Evolutionary conservation across 1,140 invertebrate genomes (phyloP).

Genomic region (Plodia interpunctella): DNA sequence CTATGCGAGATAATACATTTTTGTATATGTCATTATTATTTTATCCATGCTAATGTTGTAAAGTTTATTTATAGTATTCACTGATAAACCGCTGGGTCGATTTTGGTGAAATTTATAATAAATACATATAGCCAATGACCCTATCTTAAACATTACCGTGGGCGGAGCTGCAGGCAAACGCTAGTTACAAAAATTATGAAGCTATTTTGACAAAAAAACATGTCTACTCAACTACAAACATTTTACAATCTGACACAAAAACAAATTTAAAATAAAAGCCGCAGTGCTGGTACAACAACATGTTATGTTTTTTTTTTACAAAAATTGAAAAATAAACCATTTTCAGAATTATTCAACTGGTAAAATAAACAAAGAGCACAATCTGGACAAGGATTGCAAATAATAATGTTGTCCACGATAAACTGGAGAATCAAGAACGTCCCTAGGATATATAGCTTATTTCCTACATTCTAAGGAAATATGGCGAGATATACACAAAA

Average conservation of each 20-base stretch:
- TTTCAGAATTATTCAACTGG: background rate
- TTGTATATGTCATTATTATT: too few relatives aligned
- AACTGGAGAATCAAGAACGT: background rate
- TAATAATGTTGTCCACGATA: constrained; percentile 1
- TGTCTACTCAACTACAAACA: background rate
- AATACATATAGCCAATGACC: too few relatives aligned
- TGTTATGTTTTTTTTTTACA: too few relatives aligned
- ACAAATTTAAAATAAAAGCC: too few relatives aligned
- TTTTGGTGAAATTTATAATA: background rate
- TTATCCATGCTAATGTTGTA: too few relatives aligned
- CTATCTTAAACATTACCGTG: too few relatives aligned
- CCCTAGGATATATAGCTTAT: constrained; percentile 2
- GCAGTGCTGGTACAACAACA: too few relatives aligned
- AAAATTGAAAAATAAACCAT: background rate
- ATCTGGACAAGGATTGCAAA: background rate
- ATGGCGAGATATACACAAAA: background rate
- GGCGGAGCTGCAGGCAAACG: too few relatives aligned
- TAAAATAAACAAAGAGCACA: background rate
- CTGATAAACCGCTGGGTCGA: background rate
- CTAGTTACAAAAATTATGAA: too few relatives aligned
- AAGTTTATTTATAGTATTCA: too few relatives aligned
- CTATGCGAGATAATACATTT: background rate
- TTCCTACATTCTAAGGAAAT: background rate
- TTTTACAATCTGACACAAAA: too few relatives aligned
- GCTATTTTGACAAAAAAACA: too few relatives aligned